phyloP scores from a whole-genome alignment of 2,797 vertebrate genomes.

The Glyptemys insculpta region DNA sequence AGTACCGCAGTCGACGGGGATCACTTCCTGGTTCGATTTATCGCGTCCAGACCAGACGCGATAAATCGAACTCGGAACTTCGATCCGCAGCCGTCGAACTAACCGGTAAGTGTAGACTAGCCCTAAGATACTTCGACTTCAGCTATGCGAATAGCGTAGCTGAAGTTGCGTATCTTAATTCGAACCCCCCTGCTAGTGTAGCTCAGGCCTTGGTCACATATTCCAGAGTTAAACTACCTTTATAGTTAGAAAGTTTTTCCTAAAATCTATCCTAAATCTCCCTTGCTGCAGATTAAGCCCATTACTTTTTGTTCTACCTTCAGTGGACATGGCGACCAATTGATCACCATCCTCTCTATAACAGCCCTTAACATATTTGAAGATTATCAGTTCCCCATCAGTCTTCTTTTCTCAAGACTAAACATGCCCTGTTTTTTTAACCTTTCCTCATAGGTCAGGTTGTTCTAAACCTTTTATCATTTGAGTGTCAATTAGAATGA shows the following conservation, averaged over 20 bases:
- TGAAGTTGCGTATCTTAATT: no score
- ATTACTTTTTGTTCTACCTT: background rate
- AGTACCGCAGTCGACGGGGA: no score
- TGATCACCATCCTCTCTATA: background rate
- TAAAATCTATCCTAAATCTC: background rate
- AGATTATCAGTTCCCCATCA: background rate
- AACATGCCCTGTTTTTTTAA: background rate
- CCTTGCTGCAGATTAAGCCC: background rate
- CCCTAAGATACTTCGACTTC: no score
- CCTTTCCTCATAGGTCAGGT: background rate
- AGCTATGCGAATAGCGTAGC: no score
- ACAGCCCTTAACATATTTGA: background rate
- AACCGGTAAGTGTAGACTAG: no score
- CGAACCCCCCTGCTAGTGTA: no score
- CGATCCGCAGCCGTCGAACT: no score
- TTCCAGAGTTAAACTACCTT: background rate
- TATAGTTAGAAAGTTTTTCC: background rate
- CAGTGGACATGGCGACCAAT: background rate
- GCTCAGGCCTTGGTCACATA: background rate
- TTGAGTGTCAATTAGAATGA: background rate
- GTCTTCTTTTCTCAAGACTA: background rate
- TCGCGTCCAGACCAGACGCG: no score
- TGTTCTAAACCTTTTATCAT: background rate
- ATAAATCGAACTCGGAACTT: no score
- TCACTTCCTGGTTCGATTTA: no score